A percentile compares a stretch with the other conserved stretches of the same genome.
Evolutionary conservation across 2,797 vertebrate genomes (phyloP).

Genomic region (Thamnophis elegans): DNA sequence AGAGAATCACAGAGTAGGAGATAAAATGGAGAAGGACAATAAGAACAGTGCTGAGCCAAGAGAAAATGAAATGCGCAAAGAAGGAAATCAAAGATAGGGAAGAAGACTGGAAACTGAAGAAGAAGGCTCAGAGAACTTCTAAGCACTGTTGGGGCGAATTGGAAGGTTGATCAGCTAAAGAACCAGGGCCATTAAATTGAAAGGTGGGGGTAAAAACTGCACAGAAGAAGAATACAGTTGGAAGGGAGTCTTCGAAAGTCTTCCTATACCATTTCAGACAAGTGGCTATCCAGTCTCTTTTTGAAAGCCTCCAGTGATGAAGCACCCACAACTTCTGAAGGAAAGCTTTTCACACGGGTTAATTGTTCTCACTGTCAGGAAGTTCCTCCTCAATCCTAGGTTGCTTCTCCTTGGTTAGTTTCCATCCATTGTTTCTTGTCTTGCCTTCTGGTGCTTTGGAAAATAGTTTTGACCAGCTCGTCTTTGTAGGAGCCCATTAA

Average conservation of each 20-base stretch:
- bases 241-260: too few species aligned
- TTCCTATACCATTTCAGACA: too few species aligned
- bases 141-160: not conserved
- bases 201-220: too few species aligned
- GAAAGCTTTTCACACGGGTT: not conserved
- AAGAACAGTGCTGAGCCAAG: not conserved
- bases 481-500: too few species aligned
- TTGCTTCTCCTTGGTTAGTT: not conserved
- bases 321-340: not conserved
- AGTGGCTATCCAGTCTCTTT: too few species aligned
- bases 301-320: not conserved
- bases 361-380: not conserved
- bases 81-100: not conserved
- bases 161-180: not conserved
- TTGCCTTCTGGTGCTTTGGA: not conserved
- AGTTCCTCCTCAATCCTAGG: not conserved
- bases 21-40: not conserved
- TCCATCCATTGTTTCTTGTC: not conserved
- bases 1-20: not conserved
- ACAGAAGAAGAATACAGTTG: too few species aligned
- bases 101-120: not conserved
- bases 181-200: not conserved
- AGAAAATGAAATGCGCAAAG: not conserved
- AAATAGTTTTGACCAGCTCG: not conserved
- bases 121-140: not conserved